Percentiles rank a stretch among this genome's conserved stretches.
These are phyloP conservation scores for Globicephala melas DNA, from an alignment of 2,113 vertebrate genomes.

Conservation along the genomic window DNA sequence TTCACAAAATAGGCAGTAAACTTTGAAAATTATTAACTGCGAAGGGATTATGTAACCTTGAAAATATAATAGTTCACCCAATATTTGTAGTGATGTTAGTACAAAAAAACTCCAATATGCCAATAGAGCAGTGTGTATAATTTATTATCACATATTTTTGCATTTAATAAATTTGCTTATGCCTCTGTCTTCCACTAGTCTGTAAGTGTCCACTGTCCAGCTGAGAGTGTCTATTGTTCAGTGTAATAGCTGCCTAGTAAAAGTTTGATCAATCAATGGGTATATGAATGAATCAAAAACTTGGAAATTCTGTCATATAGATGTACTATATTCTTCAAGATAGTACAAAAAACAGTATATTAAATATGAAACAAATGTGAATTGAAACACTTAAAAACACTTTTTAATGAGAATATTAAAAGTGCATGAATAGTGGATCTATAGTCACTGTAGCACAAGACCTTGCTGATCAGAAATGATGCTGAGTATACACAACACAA, in stretches of 20 bases:
- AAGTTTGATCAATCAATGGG: not conserved
- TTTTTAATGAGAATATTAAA: not conserved
- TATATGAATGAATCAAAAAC: not conserved
- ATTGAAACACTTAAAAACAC: not conserved
- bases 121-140: not conserved
- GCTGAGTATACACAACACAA: not conserved
- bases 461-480: not conserved
- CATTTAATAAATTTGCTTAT: not conserved
- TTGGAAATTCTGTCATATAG: not conserved
- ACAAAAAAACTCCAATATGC: not conserved
- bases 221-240: not conserved
- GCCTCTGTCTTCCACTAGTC: not conserved
- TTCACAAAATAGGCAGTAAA: not conserved
- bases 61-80: not conserved
- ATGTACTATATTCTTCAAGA: not conserved
- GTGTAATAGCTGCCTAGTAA: not conserved
- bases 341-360: not conserved
- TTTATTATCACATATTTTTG: not conserved
- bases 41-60: not conserved
- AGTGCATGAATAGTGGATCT: not conserved
- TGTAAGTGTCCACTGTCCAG: not conserved
- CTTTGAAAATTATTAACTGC: not conserved
- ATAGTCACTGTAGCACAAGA: not conserved
- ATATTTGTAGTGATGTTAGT: not conserved
- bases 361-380: not conserved